phyloP scores from a whole-genome alignment of 2,888 invertebrate genomes.

The Napeogenes inachia region DNA sequence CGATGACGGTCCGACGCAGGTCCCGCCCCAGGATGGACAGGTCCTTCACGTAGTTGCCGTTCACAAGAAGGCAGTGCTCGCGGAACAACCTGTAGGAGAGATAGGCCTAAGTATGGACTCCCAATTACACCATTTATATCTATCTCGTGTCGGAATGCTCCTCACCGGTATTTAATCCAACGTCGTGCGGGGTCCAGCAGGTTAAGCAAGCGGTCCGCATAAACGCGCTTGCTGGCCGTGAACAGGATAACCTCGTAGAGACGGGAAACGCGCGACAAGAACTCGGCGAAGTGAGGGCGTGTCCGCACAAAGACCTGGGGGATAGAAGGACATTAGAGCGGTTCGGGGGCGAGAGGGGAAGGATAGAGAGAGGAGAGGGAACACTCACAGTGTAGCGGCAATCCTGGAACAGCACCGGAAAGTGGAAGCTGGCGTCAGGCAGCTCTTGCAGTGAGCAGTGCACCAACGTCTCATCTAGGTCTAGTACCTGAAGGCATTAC shows the following conservation, averaged over 20 bases:
- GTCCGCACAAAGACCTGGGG: constrained; percentile 85
- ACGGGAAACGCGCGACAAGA: constrained; percentile 91
- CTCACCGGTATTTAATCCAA: constrained; percentile 86
- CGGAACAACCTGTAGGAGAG: constrained; percentile 85
- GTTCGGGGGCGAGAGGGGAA: no score
- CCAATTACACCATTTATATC: no score
- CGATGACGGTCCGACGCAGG: constrained; percentile 82
- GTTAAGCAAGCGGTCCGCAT: constrained; percentile 95
- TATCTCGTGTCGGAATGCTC: no score
- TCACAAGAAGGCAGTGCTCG: constrained; percentile 96
- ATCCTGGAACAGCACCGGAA: constrained; percentile 95
- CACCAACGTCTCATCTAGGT: constrained; percentile 94
- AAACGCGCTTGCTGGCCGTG: constrained; percentile 96
- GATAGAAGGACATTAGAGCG: not conserved
- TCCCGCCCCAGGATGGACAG: constrained; percentile 94
- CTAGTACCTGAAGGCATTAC: constrained; percentile 54
- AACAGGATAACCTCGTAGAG: constrained; percentile 95
- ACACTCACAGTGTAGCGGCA: constrained; percentile 86
- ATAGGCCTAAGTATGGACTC: no score
- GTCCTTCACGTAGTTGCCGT: constrained; percentile 98
- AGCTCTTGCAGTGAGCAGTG: constrained; percentile 96
- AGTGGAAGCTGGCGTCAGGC: constrained; percentile 94
- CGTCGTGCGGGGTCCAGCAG: constrained; percentile 91
- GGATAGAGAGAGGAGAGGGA: no score
- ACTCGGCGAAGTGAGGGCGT: constrained; percentile 93